Conservation (phyloP, 2,797 vertebrate species). For the Coccyzus lansbergi region DNA sequence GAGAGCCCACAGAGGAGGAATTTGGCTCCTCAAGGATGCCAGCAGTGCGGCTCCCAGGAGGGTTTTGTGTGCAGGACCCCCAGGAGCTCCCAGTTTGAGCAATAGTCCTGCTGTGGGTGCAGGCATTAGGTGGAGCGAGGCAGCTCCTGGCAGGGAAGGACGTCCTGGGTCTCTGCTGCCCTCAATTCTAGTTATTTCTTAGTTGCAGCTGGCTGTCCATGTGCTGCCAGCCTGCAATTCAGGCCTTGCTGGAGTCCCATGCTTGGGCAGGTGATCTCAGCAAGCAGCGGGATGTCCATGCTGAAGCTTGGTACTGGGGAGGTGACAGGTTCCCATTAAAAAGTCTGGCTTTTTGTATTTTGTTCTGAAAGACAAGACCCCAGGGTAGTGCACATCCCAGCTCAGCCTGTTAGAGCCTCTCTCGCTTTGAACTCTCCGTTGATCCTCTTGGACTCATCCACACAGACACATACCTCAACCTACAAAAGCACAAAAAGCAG, state of each 20-base stretch:
- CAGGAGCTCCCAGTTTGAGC: not conserved
- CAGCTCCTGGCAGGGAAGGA: not conserved
- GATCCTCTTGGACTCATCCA: not conserved
- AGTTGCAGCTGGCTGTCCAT: not conserved
- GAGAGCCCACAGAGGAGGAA: not conserved
- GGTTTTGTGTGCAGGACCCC: not conserved
- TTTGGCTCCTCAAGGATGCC: not conserved
- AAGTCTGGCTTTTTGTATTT: not conserved
- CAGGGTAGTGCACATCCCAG: not conserved
- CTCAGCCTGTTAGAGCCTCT: not conserved
- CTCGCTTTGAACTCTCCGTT: not conserved
- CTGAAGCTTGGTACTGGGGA: not conserved
- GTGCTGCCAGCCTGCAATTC: not conserved
- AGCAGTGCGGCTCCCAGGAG: rapidly evolving
- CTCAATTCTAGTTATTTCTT: not conserved
- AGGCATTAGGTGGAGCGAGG: not conserved
- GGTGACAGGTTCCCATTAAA: not conserved
- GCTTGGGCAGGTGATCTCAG: rapidly evolving
- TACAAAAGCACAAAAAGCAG: not conserved
- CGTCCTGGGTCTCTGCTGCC: rapidly evolving
- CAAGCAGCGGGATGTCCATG: not conserved
- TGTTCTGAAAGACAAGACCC: not conserved
- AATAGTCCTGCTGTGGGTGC: rapidly evolving
- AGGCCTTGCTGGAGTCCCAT: not conserved
- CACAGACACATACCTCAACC: not conserved